A percentile compares a stretch with the other conserved stretches of the same genome.
These are phyloP conservation scores for Lepidocyrtoides sp. DNA, from an alignment of 2,888 invertebrate genomes.

Conservation along the genomic window DNA sequence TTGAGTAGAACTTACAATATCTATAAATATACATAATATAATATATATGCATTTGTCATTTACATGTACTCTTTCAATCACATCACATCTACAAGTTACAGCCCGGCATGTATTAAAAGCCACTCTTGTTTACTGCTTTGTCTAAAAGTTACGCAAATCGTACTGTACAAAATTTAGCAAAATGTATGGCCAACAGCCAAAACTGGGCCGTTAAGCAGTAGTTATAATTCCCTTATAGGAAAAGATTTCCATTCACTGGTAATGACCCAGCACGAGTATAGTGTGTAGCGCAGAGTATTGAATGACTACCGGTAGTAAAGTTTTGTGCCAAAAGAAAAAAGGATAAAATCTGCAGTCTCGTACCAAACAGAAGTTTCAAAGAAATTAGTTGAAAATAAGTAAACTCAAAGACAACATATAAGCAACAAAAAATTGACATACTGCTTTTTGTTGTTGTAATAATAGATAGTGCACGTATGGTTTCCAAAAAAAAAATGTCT, in stretches of 20 bases:
- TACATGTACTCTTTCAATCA: not conserved
- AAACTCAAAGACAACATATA: slow-evolving; percentile 52
- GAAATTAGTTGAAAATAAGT: slow-evolving; percentile 59
- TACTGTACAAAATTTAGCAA: slow-evolving; percentile 3
- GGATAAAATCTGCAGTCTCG: slow-evolving; percentile 60
- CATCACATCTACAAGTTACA: not conserved
- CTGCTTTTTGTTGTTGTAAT: slow-evolving; percentile 57
- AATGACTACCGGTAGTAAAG: slow-evolving; percentile 73
- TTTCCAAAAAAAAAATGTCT: slow-evolving; percentile 42
- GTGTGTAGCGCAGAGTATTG: not conserved
- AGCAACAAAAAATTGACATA: slow-evolving; percentile 50
- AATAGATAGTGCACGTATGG: slow-evolving; percentile 46
- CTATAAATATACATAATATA: too few relatives aligned
- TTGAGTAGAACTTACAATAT: not conserved
- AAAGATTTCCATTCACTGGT: slow-evolving; percentile 61
- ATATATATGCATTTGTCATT: slow-evolving; percentile 11
- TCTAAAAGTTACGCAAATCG: slow-evolving; percentile 21
- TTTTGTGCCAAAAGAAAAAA: slow-evolving; percentile 72
- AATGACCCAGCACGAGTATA: slow-evolving; percentile 67
- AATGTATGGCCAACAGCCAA: slow-evolving; percentile 67
- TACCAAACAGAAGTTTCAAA: slow-evolving; percentile 49
- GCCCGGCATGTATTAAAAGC: not conserved
- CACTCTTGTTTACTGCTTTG: slow-evolving; percentile 11
- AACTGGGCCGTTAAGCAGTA: slow-evolving; percentile 44
- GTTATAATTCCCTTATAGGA: slow-evolving; percentile 57